Conservation (phyloP, 2,113 vertebrate genomes). For the Poeciliopsis prolifica region DNA sequence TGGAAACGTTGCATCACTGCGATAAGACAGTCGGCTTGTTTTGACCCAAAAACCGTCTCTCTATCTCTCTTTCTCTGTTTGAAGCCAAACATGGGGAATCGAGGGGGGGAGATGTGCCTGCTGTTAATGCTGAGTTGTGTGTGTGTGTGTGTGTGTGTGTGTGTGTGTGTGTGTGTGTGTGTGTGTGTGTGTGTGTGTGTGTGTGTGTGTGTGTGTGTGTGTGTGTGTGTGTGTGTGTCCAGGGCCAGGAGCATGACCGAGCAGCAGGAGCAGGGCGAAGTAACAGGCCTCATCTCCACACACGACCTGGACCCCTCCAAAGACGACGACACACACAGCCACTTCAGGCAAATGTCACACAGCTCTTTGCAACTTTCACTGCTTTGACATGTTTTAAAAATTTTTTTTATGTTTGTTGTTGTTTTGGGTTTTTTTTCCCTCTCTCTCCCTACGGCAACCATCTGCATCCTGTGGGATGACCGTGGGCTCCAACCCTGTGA, state of each 20-base stretch:
- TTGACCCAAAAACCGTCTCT: slow-evolving; percentile 19
- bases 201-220: slow-evolving; percentile 52
- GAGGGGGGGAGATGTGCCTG: slow-evolving; percentile 15
- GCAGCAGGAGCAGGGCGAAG: slow-evolving; percentile 77
- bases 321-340: slow-evolving; percentile 77
- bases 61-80: slow-evolving; percentile 30
- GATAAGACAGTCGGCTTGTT: slow-evolving; percentile 56
- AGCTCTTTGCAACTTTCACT: slow-evolving; percentile 1
- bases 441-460: slow-evolving; percentile 30
- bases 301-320: slow-evolving; percentile 78
- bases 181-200: slow-evolving; percentile 62
- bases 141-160: slow-evolving; percentile 58
- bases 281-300: slow-evolving; percentile 70
- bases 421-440: neutral
- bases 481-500: slow-evolving; percentile 50
- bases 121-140: slow-evolving; percentile 50
- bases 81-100: slow-evolving; percentile 22
- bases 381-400: neutral
- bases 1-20: slow-evolving; percentile 51
- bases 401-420: neutral
- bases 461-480: slow-evolving; percentile 65
- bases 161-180: slow-evolving; percentile 30
- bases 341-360: slow-evolving; percentile 76
- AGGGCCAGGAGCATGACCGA: slow-evolving; percentile 81
- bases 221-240: slow-evolving; percentile 57